Evolutionary conservation across 2,888 invertebrate genomes (phyloP), one percentile per base, ranked within the genome.

Genomic region (Athrips mouffetella): DNA sequence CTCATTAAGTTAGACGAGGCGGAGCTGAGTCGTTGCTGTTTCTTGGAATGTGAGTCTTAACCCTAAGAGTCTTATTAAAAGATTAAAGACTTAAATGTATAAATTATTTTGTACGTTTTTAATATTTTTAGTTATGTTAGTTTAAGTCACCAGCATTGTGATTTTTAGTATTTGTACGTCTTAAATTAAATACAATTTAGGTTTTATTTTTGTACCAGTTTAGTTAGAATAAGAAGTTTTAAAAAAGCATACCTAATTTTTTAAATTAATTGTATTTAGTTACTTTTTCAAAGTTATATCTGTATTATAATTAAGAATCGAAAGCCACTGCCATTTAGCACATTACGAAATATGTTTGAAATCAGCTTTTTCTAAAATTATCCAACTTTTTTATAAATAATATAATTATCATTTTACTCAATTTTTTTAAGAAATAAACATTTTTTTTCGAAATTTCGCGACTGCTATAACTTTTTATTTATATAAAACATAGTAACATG

Each of bases 181-280:
- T 70, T 67, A 35, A 35, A 45, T 30, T 30, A 52, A 53, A 33
- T 55, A 53, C 51, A 52, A 54, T 51, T 61, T 76, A 77, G 73
- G 76, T 62, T 65, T 79, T 83, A 83, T 83, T 84, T 85, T 85
- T 85, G 71, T 85, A 84, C 74, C 76, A 73, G 63, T 70, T 73
- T 77, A 71, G 10, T 27, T 27, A 2, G 7, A 27, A 27, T 7
- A 5, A 8, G 7, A 27, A 27, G 10, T 3, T 27, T 27, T 27
- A 27, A n/a, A 27, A 4, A 27, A 27, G 7, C 27, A 10, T 2
- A 2, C 7, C 7, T 10, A 2, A 27, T 4, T 5, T 27, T 10
- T 27, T 27, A 27, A 27, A 27, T 29, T 11, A 41, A 35, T 41
- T 53, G 63, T 59, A 50, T 47, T 59, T 45, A 49, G 2, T 27